phyloP scores from a whole-genome alignment of 1,140 invertebrate species.

The Heliothis subflexa region DNA sequence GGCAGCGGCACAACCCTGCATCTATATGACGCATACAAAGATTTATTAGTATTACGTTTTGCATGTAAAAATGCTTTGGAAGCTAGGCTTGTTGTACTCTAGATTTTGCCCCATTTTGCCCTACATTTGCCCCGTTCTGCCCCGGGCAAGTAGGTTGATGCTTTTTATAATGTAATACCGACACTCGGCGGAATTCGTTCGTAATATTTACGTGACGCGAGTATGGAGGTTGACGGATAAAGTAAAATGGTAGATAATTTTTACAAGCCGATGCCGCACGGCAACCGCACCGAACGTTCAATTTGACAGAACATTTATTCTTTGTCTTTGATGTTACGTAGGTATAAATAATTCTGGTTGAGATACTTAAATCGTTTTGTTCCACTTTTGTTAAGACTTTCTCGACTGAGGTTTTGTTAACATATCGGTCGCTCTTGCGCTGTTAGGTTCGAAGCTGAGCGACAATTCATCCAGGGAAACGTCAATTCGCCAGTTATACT shows the following conservation, averaged over 20 bases:
- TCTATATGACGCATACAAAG: constrained; percentile 50
- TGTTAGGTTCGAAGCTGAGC: not conserved
- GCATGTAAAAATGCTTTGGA: constrained; percentile 45
- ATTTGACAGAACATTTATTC: not conserved
- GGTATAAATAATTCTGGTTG: constrained; percentile 8
- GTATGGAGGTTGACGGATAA: constrained; percentile 27
- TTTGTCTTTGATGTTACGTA: constrained; percentile 23
- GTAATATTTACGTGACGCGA: constrained; percentile 32
- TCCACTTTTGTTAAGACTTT: not conserved
- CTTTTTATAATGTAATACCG: constrained; percentile 37
- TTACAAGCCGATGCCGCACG: not conserved
- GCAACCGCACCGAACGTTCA: too few relatives aligned
- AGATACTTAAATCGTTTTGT: constrained; percentile 1
- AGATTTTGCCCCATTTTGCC: constrained; percentile 31
- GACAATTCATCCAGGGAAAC: not conserved
- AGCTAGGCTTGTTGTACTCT: constrained; percentile 35
- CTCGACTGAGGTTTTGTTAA: not conserved
- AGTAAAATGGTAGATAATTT: constrained; percentile 38
- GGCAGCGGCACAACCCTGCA: constrained; percentile 38
- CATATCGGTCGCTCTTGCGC: not conserved
- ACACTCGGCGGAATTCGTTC: constrained; percentile 33
- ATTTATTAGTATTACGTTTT: constrained; percentile 51
- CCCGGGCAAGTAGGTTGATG: constrained; percentile 29
- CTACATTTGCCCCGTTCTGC: constrained; percentile 21
- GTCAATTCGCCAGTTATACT: too few relatives aligned